Evolutionary conservation across 2,888 invertebrate genomes (phyloP).

Genomic region (Chirona hameri): DNA sequence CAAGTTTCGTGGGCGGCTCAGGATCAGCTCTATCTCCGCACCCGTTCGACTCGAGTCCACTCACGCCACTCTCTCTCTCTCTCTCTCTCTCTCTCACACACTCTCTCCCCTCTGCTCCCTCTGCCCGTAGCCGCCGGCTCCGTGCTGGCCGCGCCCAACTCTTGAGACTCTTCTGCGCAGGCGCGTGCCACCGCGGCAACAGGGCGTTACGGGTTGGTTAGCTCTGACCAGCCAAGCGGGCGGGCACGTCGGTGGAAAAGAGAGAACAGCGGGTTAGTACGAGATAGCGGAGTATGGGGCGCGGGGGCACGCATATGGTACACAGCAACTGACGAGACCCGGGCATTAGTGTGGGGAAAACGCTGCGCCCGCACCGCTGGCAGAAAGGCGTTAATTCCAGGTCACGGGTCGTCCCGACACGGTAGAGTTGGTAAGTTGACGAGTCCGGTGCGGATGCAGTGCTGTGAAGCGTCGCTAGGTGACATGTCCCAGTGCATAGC

Average conservation of each 20-base stretch:
- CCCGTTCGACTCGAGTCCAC: too few species aligned
- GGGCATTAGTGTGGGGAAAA: background rate
- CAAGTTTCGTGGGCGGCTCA: too few species aligned
- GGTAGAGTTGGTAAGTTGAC: background rate
- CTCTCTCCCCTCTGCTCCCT: background rate
- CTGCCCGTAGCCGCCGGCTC: background rate
- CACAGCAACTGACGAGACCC: background rate
- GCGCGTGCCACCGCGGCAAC: background rate
- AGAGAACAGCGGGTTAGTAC: constrained; percentile 4
- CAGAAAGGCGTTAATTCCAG: background rate
- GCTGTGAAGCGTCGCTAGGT: too few species aligned
- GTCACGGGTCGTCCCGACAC: background rate
- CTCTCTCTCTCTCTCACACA: too few species aligned
- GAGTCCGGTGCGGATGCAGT: too few species aligned
- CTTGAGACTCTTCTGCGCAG: background rate
- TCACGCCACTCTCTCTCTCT: too few species aligned
- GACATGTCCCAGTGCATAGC: too few species aligned
- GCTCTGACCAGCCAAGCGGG: background rate
- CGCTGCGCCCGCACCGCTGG: background rate
- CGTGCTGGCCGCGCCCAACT: background rate
- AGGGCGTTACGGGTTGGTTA: constrained; percentile 24
- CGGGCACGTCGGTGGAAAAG: constrained; percentile 11
- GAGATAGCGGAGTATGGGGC: background rate
- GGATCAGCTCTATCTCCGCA: too few species aligned
- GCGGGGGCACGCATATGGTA: background rate